Evolutionary conservation across 2,888 invertebrate genomes (phyloP).

Genomic region (Campaea margaritaria): DNA sequence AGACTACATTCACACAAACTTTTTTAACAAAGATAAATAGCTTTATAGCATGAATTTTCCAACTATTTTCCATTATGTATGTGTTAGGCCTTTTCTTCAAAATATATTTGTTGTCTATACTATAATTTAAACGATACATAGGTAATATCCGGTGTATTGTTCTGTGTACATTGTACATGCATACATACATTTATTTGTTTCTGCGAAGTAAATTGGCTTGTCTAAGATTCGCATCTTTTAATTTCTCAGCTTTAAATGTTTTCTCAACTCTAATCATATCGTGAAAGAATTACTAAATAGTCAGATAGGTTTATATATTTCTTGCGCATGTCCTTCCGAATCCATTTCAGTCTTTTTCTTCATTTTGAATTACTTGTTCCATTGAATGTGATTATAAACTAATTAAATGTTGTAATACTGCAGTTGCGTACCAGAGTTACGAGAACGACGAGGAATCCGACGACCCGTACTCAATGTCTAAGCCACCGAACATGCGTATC

Average conservation of each 20-base stretch:
- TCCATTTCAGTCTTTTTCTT: constrained; percentile 2
- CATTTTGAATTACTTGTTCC: constrained; percentile 3
- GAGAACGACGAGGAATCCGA: constrained; percentile 81
- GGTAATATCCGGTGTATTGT: too few relatives aligned
- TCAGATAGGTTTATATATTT: background rate
- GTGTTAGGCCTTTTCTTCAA: too few relatives aligned
- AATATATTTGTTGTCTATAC: too few relatives aligned
- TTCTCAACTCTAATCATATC: constrained; percentile 1
- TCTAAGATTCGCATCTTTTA: constrained; percentile 6
- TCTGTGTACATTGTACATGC: too few relatives aligned
- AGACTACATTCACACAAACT: constrained; percentile 10
- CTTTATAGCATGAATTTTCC: constrained; percentile 9
- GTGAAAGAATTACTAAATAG: background rate
- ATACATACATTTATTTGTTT: background rate
- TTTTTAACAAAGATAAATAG: background rate
- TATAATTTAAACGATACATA: too few relatives aligned
- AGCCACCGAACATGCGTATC: constrained; percentile 69
- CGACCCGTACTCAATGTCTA: constrained; percentile 62
- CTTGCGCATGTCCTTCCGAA: constrained; percentile 8
- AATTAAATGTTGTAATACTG: constrained; percentile 29
- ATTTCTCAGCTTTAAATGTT: constrained; percentile 4
- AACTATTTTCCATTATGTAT: background rate
- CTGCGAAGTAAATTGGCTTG: constrained; percentile 2
- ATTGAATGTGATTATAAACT: constrained; percentile 1
- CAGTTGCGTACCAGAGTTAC: constrained; percentile 74